A percentile compares a stretch with the other conserved stretches of the same genome.
These are phyloP conservation scores for Drymodes brunneopygia DNA, from an alignment of 2,113 vertebrate species.

Conservation along the genomic window DNA sequence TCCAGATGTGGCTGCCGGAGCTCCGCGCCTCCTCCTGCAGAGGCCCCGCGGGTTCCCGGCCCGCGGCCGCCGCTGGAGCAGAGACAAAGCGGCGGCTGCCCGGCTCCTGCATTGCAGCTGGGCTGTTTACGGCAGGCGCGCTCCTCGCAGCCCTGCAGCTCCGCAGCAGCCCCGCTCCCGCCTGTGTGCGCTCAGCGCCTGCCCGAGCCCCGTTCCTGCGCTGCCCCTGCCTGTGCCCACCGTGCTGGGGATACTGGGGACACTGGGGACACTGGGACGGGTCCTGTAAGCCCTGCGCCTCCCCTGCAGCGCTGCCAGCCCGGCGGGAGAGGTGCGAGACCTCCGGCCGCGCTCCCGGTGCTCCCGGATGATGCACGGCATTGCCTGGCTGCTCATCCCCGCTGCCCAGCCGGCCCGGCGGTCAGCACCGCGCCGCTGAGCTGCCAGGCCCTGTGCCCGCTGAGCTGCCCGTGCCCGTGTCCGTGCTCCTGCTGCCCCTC, in stretches of 20 bases:
- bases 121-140: conserved; percentile 19
- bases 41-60: neutral
- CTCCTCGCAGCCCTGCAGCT: neutral
- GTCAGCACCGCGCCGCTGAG: rapidly evolving
- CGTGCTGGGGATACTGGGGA: neutral
- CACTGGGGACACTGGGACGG: neutral
- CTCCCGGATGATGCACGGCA: neutral
- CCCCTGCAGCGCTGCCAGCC: neutral
- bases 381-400: neutral
- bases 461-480: neutral
- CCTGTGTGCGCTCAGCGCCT: rapidly evolving
- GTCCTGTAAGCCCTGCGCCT: neutral
- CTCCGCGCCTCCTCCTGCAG: neutral
- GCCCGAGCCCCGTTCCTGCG: rapidly evolving
- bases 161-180: neutral
- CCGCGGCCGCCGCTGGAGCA: neutral
- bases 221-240: neutral
- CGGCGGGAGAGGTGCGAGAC: rapidly evolving
- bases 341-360: rapidly evolving
- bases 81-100: conserved; percentile 45
- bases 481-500: neutral
- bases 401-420: rapidly evolving
- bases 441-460: neutral
- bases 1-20: conserved; percentile 23
- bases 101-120: conserved; percentile 64